Base-by-base conservation (phyloP, 2,797 vertebrate species). In the Poliocrania exsul region DNA sequence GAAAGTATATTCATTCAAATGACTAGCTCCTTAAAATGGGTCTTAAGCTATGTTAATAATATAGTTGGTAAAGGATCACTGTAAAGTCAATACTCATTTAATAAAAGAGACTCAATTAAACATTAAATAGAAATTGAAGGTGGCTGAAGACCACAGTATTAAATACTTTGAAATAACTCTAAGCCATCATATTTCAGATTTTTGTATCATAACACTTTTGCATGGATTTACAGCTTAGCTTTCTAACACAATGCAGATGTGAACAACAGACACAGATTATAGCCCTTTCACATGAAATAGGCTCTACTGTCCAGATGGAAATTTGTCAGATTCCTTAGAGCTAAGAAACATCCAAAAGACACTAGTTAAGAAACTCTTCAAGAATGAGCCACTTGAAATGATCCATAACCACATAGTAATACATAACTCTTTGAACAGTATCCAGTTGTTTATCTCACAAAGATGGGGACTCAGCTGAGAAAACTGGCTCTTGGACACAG, bases 241-340 rank as follows among this genome's bases (percentile, higher is more conserved):
- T 95, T 94, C 89, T 95, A 94, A 93, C 91, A 92, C 49, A 61
- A 92, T 53, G 62, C 81, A 96, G 91, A 91, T 91, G 91, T 73
- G 77, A 60, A 95, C 95, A 61, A 96, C 94, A 96, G 75, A 88
- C 80, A 81, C 2, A 13, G 77, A 96, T 95, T 96, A 96, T 50
- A 92, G 61, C 44, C 72, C 75, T 96, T 97, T 96, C 81, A 92
- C 81, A 86, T 83, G 87, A 96, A 97, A 72, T 66, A 96, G 73
- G 73, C 93, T 94, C 25, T 85, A 50, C 74, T 86, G 57, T 96
- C 81, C 91, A 96, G 77, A 95, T 86, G 86, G 78, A 92, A 92
- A 95, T 95, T 94, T 95, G 83, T 94, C 92, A 97, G 92, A 94
- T 97, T 96, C 95, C 83, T 86, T 83, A 73, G 93, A 96, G 81